Conservation (phyloP, 1,140 invertebrate genomes). For the Megalonaias nervosa region DNA sequence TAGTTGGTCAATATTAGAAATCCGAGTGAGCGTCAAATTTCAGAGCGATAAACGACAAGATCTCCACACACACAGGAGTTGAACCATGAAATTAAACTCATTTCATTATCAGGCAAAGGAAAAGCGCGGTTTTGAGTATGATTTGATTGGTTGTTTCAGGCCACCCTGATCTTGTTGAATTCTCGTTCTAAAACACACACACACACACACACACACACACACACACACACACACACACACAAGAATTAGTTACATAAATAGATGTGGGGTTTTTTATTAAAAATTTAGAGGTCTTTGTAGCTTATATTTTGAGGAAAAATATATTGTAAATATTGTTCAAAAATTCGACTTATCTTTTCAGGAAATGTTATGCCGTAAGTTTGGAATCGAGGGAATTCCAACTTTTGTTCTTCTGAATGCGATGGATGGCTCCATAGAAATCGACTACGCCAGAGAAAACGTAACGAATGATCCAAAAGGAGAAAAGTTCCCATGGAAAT, state of each 20-base stretch:
- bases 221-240: too few relatives aligned
- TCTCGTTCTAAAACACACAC: too few relatives aligned
- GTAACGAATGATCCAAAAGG: constrained; percentile 79
- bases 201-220: too few relatives aligned
- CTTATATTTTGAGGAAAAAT: constrained; percentile 60
- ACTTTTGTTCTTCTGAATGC: constrained; percentile 75
- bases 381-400: constrained; percentile 82
- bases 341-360: constrained; percentile 61
- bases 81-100: too few relatives aligned
- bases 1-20: too few relatives aligned
- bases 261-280: neutral
- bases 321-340: neutral
- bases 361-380: constrained; percentile 80
- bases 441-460: constrained; percentile 78
- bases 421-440: constrained; percentile 75
- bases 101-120: too few relatives aligned
- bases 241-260: neutral
- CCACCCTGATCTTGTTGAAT: too few relatives aligned
- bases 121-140: too few relatives aligned
- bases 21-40: too few relatives aligned
- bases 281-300: neutral
- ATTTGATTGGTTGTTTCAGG: too few relatives aligned
- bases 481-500: constrained; percentile 40
- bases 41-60: too few relatives aligned
- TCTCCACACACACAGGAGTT: too few relatives aligned